Conservation (phyloP, 2,113 vertebrate species). For the Alces alces region DNA sequence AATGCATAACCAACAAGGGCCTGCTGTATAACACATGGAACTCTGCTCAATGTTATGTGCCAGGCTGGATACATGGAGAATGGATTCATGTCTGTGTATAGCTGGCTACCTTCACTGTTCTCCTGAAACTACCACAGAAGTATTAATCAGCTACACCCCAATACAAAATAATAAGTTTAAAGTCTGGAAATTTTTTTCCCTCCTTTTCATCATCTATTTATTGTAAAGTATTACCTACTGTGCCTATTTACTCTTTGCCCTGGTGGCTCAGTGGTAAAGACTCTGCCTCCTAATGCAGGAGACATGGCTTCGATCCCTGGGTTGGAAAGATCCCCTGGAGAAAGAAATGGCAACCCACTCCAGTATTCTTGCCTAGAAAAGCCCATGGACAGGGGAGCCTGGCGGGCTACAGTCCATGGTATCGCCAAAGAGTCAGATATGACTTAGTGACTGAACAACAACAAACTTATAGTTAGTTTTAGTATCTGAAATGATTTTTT, state of each 20-base stretch:
- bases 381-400: neutral
- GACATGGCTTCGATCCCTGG: fast-evolving
- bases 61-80: neutral
- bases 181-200: neutral
- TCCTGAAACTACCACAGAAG: neutral
- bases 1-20: neutral
- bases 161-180: neutral
- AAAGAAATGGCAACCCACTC: neutral
- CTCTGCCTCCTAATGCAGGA: neutral
- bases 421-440: fast-evolving
- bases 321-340: neutral
- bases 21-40: neutral
- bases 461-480: neutral
- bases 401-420: neutral
- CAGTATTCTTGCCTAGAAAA: neutral
- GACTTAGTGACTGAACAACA: neutral
- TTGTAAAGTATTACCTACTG: neutral
- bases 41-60: neutral
- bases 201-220: neutral
- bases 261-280: neutral
- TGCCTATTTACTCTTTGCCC: neutral
- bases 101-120: neutral
- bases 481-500: neutral
- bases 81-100: neutral
- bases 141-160: neutral